Evolutionary conservation across 30 jellyfish, hydroid and myxozoan genomes (phyloP).

Genomic region (Mastigias papua): DNA sequence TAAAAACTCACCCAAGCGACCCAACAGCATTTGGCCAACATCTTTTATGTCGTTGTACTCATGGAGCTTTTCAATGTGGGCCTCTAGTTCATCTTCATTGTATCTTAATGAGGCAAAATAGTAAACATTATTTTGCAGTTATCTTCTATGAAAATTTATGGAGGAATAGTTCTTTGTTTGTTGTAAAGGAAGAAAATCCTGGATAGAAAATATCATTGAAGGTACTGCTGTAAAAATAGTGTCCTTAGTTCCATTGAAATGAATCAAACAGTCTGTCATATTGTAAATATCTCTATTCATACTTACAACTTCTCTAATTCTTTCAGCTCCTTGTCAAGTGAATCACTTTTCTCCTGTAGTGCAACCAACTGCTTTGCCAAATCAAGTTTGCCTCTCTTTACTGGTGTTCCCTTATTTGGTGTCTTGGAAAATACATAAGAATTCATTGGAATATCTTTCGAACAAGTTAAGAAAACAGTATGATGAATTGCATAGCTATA

Average conservation of each 20-base stretch:
- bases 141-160: too few species aligned
- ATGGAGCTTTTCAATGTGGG: conserved; percentile 81
- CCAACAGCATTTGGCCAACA: conserved; percentile 94
- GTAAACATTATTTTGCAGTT: not conserved
- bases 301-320: conserved; percentile 72
- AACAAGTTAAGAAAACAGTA: not conserved
- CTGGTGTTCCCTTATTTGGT: conserved; percentile 26
- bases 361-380: conserved; percentile 70
- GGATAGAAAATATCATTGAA: too few species aligned
- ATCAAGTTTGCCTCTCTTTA: conserved; percentile 42
- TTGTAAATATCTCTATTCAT: not conserved
- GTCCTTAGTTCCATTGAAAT: too few species aligned
- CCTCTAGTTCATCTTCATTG: conserved; percentile 81
- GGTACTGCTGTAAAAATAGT: too few species aligned
- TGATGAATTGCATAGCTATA: too few species aligned
- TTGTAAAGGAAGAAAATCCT: too few species aligned
- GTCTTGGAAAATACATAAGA: conserved; percentile 15
- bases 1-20: conserved; percentile 92
- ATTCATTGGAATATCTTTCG: not conserved
- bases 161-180: too few species aligned
- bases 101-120: conserved; percentile 45
- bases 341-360: conserved; percentile 71
- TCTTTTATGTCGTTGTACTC: conserved; percentile 97
- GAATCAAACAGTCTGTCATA: too few species aligned
- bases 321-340: conserved; percentile 69